Base-by-base conservation (phyloP, 2,888 invertebrate species). In the Falcaria lacertinaria region DNA sequence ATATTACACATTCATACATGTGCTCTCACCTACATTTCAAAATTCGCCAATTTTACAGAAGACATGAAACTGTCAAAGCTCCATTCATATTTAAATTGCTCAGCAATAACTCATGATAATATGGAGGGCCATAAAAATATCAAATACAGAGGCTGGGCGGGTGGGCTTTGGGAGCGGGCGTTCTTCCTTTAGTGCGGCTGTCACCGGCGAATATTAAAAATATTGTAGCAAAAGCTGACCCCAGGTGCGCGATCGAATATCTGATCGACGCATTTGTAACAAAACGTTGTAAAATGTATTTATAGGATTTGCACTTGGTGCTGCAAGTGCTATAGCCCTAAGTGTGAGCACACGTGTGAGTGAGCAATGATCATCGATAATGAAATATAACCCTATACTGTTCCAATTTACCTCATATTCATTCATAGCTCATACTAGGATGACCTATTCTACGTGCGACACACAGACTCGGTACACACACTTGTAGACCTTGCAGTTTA, bases 61-160 rank as follows among this genome's bases (percentile, higher is more conserved):
- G 67, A 70, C 67, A 74, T 74, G 70, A 75, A 80, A 79, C 68
- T 74, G 76, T 77, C 76, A 74, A 76, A 76, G 66, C 72, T 66
- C 75, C 74, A 77, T 82, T 83, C 76, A 82, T 76, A 83, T 86
- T 83, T 73, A 81, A 83, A 80, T 82, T 71, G 71, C 69, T 67
- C 68, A 54, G 76, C 80, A 73, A 80, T 86, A 84, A 84, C 78
- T 86, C 86, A 80, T 71, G 71, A 74, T 83, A 80, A 80, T 80
- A 72, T 78, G 70, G 69, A 74, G 60, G 73, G 76, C 80, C 70
- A 81, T 84, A 85, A 87, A 86, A 86, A 84, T 84, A 85, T 86
- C 82, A 82, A 80, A 80, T 76, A 79, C 82, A 83, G 78, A 62
- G 63, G 58, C 57, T 50, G 45, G 40, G 48, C 28, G 39, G 45